phyloP scores from a whole-genome alignment of 2,888 invertebrate species.

The Pasiphila rectangulata region DNA sequence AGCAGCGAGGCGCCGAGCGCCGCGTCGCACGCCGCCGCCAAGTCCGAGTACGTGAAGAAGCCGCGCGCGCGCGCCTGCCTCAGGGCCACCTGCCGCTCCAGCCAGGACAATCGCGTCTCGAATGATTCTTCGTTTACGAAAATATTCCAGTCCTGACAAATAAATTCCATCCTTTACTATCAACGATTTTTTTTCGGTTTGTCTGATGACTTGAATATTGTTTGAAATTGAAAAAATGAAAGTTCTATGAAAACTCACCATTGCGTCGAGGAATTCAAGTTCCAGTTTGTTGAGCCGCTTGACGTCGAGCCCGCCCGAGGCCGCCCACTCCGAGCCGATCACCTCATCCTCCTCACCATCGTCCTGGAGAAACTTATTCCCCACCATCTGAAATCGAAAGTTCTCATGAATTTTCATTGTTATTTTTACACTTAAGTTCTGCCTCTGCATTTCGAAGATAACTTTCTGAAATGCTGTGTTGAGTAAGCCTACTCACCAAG shows the following conservation, averaged over 20 bases:
- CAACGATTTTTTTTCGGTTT: no score
- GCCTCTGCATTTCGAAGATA: no score
- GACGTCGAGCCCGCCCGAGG: conserved; percentile 88
- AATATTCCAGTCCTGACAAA: conserved; percentile 89
- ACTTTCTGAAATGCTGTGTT: neutral
- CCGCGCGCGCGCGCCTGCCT: conserved; percentile 87
- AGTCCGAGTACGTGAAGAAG: conserved; percentile 91
- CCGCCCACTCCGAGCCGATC: conserved; percentile 95
- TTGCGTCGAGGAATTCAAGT: conserved; percentile 92
- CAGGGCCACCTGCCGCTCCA: conserved; percentile 87
- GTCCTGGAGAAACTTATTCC: conserved; percentile 97
- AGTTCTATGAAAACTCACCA: conserved; percentile 91
- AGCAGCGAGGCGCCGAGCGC: conserved; percentile 56
- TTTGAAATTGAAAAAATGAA: no score
- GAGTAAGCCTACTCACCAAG: conserved; percentile 91
- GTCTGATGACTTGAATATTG: no score
- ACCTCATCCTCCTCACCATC: conserved; percentile 96
- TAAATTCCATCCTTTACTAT: neutral
- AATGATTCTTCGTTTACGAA: conserved; percentile 89
- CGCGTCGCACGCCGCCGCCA: conserved; percentile 78
- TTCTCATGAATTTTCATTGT: neutral
- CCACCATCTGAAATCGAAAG: conserved; percentile 90
- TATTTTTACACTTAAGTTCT: no score
- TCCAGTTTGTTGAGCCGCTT: conserved; percentile 90
- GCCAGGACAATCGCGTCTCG: conserved; percentile 84